These are phyloP conservation scores for Theonella swinhoei DNA, from an alignment of 37 sponge, comb jelly and placozoan genomes.

Conservation along the genomic window DNA sequence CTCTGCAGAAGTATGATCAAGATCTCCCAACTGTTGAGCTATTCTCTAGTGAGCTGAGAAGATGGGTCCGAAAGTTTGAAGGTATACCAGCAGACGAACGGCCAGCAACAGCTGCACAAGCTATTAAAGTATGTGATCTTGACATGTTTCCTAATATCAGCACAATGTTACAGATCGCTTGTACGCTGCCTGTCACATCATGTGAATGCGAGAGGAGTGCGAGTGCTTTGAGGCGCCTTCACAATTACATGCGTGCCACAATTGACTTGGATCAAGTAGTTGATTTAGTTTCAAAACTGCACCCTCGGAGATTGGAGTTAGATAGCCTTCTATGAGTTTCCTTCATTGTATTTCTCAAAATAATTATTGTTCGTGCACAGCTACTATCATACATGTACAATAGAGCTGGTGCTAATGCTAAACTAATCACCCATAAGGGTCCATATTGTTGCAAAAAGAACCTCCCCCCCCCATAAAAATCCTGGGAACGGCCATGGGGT, in stretches of 20 bases:
- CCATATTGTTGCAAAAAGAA: too few relatives aligned
- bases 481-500: too few relatives aligned
- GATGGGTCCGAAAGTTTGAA: conserved; percentile 25
- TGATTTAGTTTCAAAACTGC: too few relatives aligned
- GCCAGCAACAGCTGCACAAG: conserved; percentile 30
- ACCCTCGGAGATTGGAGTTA: too few relatives aligned
- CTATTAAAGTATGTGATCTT: conserved; percentile 36
- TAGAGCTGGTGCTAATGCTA: too few relatives aligned
- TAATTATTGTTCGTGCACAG: too few relatives aligned
- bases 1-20: not conserved
- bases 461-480: too few relatives aligned
- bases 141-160: conserved; percentile 34
- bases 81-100: not conserved
- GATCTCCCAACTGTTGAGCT: conserved; percentile 44
- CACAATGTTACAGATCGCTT: conserved; percentile 44
- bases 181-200: conserved; percentile 38
- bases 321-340: too few relatives aligned
- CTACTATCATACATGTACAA: too few relatives aligned
- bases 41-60: not conserved
- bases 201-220: conserved; percentile 27
- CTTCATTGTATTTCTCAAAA: too few relatives aligned
- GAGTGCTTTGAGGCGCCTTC: conserved; percentile 17
- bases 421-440: too few relatives aligned
- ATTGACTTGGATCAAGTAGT: too few relatives aligned
- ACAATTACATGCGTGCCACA: conserved; percentile 30